Evolutionary conservation across 2,113 vertebrate species (phyloP).

Genomic region (Thalassoma bifasciatum): DNA sequence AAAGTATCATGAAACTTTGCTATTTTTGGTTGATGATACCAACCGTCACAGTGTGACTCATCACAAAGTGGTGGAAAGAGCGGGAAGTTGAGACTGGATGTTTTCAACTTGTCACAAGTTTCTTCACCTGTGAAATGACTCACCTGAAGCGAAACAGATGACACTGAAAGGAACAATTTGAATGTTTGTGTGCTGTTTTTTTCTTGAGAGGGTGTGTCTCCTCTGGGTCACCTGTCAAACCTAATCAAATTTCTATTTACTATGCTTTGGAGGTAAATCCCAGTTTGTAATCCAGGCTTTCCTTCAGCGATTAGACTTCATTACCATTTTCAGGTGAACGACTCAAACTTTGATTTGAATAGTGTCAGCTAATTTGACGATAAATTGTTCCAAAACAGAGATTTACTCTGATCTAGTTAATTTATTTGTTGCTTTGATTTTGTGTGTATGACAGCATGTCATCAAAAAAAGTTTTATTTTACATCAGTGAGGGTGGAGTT

Average conservation of each 20-base stretch:
- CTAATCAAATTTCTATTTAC: background rate
- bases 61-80: background rate
- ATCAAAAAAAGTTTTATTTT: background rate
- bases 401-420: background rate
- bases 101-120: constrained; percentile 15
- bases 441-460: background rate
- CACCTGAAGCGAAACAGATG: constrained; percentile 24
- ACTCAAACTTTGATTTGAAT: background rate
- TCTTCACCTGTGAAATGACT: constrained; percentile 46
- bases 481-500: too few species aligned
- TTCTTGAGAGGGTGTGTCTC: background rate
- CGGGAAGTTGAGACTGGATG: background rate
- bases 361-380: background rate
- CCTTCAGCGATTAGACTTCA: background rate
- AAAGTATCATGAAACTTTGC: constrained; percentile 19
- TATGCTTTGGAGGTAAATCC: background rate
- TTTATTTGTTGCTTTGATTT: background rate
- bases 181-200: background rate
- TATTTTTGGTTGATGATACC: constrained; percentile 53
- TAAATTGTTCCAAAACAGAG: background rate
- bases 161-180: constrained; percentile 1
- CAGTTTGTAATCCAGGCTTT: background rate
- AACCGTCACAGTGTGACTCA: constrained; percentile 50
- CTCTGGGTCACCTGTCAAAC: background rate
- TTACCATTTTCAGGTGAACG: background rate